Evolutionary conservation across 2,888 invertebrate genomes (phyloP).

Genomic region (Lingula anatina): DNA sequence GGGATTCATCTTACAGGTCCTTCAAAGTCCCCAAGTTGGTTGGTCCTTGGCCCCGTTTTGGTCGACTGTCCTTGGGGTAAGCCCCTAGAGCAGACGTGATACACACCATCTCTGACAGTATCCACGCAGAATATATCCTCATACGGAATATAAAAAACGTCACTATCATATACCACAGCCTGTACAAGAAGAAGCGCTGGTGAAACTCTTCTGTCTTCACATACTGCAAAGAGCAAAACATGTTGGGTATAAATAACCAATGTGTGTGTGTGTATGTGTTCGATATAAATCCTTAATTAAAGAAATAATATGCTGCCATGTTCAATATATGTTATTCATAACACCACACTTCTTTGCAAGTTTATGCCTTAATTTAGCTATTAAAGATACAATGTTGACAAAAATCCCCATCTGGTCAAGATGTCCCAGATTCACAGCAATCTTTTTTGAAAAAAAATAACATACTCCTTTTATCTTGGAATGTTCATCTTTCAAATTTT

Average conservation of each 20-base stretch:
- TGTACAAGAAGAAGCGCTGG: slow-evolving; percentile 68
- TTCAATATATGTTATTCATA: no score
- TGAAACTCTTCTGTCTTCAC: slow-evolving; percentile 72
- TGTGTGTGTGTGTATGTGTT: no score
- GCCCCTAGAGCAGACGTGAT: slow-evolving; percentile 86
- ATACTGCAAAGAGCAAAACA: slow-evolving; percentile 64
- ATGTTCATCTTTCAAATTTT: not conserved
- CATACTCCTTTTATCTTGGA: no score
- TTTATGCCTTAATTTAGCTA: no score
- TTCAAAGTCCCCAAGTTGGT: slow-evolving; percentile 54
- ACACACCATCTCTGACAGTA: slow-evolving; percentile 87
- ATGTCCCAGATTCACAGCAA: no score
- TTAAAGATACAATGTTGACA: no score
- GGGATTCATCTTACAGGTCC: slow-evolving; percentile 19
- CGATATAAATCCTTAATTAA: no score
- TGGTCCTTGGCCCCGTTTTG: slow-evolving; percentile 79
- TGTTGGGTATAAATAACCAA: no score
- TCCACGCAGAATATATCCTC: slow-evolving; percentile 85
- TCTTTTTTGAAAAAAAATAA: no score
- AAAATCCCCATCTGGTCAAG: no score
- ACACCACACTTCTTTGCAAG: no score
- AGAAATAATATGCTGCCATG: no score
- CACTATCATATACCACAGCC: slow-evolving; percentile 79
- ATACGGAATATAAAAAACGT: slow-evolving; percentile 83
- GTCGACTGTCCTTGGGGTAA: slow-evolving; percentile 71